Evolutionary conservation across 2,797 vertebrate genomes (phyloP).

Genomic region (Danio albolineatus): DNA sequence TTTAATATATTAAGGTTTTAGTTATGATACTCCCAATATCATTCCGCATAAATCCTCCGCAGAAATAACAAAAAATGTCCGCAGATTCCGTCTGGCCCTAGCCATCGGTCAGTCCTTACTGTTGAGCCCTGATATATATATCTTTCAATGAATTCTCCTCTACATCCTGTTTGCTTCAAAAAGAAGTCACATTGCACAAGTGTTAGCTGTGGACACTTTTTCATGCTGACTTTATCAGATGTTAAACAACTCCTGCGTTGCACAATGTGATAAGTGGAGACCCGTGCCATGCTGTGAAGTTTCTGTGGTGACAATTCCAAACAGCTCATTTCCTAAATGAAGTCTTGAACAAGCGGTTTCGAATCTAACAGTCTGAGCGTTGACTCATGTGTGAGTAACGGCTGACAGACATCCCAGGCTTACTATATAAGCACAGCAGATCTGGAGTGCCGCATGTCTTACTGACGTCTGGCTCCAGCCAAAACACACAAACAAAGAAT

Average conservation of each 20-base stretch:
- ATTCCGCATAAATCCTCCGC: no score
- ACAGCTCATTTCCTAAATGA: neutral
- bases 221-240: neutral
- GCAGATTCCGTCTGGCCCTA: no score
- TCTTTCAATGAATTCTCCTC: neutral
- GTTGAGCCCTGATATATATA: no score
- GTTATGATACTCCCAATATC: no score
- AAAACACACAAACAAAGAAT: neutral
- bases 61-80: no score
- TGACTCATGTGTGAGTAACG: constrained; percentile 15
- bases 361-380: neutral
- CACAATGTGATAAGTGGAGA: neutral
- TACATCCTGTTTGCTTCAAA: neutral
- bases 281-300: neutral
- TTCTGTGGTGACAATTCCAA: neutral
- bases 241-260: neutral
- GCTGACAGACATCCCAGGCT: neutral
- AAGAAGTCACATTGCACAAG: neutral
- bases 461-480: constrained; percentile 3
- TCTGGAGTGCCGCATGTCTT: neutral
- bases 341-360: neutral
- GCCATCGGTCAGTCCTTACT: no score
- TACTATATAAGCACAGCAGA: neutral
- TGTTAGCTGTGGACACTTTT: neutral
- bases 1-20: no score